These are phyloP conservation scores for Pheosia gnoma DNA, from an alignment of 2,888 invertebrate species.

Conservation along the genomic window DNA sequence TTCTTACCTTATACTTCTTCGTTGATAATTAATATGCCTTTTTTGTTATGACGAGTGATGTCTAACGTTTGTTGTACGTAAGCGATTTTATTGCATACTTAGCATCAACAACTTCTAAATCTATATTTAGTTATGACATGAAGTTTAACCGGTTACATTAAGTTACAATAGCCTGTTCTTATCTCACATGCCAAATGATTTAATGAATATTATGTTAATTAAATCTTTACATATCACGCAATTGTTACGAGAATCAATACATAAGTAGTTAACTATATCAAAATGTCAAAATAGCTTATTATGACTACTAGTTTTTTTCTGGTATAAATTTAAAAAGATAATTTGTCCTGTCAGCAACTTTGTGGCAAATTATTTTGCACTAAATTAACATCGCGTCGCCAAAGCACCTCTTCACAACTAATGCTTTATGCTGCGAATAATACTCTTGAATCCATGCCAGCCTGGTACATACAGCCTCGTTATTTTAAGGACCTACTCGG, in stretches of 20 bases:
- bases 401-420: neutral
- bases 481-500: constrained; percentile 28
- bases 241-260: neutral
- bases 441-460: neutral
- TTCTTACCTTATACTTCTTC: too few species aligned
- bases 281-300: neutral
- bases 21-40: neutral
- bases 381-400: neutral
- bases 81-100: neutral
- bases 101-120: neutral
- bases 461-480: constrained; percentile 24
- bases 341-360: too few species aligned
- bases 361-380: too few species aligned
- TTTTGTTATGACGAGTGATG: too few species aligned
- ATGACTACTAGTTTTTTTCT: too few species aligned
- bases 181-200: neutral
- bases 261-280: neutral
- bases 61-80: neutral
- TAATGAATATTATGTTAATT: constrained; percentile 1
- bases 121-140: constrained; percentile 3
- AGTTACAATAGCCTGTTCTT: neutral
- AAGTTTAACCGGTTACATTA: neutral
- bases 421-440: neutral
- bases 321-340: too few species aligned
- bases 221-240: neutral